Base-by-base conservation (phyloP, 2,797 vertebrate genomes). In the Vireo griseus region DNA sequence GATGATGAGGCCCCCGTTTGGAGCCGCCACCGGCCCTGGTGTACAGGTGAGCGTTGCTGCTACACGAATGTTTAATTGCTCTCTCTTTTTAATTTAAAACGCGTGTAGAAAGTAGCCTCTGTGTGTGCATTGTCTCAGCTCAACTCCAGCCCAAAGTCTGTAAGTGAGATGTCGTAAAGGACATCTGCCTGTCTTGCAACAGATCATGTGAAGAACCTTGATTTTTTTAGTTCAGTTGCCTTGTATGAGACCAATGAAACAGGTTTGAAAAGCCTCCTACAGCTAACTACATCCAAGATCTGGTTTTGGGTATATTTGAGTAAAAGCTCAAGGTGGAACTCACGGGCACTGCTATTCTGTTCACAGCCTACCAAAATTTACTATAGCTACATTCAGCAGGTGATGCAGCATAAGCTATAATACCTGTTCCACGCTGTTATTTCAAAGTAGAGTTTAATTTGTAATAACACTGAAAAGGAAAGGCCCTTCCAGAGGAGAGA, bases 1-100 rank as follows among this genome's bases (percentile, higher is more conserved):
- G 35, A 98, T 99, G 98, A 99, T 99, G 98, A 98, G 99, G 97
- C 99, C 99, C 51, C 97, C 99, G 4, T 99, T 99, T 50, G 98
- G 98, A 97, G 99, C 98, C 25, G 94, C 98, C 24, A 86, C 98
- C 94, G 98, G 97, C 89, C 98, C 98, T 42, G 99, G 98, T 95
- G 98, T 98, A 75, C 98, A 99, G 97, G 99, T 99, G 97, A 97
- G 96, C 2, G 0, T 42, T 19, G 1, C 51, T 45, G 31, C 44
- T n/a, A 3, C 42, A 3, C 6, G 0, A 11, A 3, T 13, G 16
- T 21, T 40, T 9, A 4, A 15, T 5, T 58, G 28, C 11, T 44
- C 47, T 71, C 42, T 4, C 35, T 35, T 35, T 35, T 35, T 35
- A 35, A 35, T 35, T 35, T 35, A 35, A 35, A 35, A 0, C 20